phyloP scores from a whole-genome alignment of 2,113 vertebrate species.

The Megaleporinus macrocephalus region DNA sequence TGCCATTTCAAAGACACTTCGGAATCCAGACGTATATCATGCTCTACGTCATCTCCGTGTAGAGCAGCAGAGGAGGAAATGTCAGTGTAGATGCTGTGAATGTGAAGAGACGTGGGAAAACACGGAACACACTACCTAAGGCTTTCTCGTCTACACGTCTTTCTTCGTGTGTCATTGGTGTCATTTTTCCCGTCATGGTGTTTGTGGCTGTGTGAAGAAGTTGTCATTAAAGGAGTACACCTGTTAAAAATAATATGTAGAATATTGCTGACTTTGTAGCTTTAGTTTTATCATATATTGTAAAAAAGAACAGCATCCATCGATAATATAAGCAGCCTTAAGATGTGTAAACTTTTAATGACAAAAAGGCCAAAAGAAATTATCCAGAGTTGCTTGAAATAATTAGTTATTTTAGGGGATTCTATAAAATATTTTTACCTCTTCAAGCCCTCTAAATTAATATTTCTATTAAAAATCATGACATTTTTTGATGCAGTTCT shows the following conservation, averaged over 20 bases:
- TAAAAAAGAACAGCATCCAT: no score
- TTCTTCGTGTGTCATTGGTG: not conserved
- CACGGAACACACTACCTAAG: not conserved
- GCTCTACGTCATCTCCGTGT: not conserved
- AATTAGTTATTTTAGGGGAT: no score
- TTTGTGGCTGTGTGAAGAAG: not conserved
- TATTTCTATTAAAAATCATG: no score
- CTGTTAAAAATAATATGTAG: not conserved
- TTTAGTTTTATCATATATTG: not conserved
- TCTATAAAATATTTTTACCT: no score
- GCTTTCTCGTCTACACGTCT: not conserved
- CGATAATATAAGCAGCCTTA: no score
- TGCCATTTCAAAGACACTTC: conserved; percentile 54
- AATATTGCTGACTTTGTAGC: not conserved
- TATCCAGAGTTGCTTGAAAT: no score
- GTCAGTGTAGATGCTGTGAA: conserved; percentile 27
- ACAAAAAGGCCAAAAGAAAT: no score
- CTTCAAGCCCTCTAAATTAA: no score
- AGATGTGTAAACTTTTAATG: no score
- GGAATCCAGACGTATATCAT: conserved; percentile 10
- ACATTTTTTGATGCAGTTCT: no score
- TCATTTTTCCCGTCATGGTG: not conserved
- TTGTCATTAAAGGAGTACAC: not conserved
- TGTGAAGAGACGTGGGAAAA: conserved; percentile 25
- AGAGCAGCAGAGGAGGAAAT: conserved; percentile 16